Evolutionary conservation across 2,113 vertebrate genomes (phyloP), one percentile per base, ranked within the genome.

Genomic region (Corythaeola cristata): DNA sequence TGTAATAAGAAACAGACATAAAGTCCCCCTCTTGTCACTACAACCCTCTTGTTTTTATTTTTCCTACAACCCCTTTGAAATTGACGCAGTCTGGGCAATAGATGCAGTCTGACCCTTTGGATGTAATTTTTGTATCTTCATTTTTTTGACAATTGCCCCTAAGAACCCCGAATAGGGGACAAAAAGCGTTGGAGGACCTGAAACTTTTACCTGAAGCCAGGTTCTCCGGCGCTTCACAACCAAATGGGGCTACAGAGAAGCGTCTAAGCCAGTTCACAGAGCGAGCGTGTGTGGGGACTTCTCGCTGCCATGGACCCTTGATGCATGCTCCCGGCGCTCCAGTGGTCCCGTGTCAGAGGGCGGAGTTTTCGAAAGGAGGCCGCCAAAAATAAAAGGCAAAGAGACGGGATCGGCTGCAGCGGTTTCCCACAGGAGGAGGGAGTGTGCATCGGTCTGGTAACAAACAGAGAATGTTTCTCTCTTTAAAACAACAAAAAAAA

Each of bases 1-100:
- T 98, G 99, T 99, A 99, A 99, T 99, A 99, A 99, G 99, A 99
- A 99, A 99, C 99, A 99, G 99, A 99, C 99, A 83, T 97, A 86
- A 97, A 93, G 98, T 96, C 96, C 98, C 97, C 98, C 97, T 98
- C 93, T 98, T 97, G 96, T 85, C 96, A 93, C 94, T 66, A 84
- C 89, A 81, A 76, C 89, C 89, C 92, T 85, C 90, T 89, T 94
- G 95, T 95, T 97, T 97, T 97, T 97, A 94, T 93, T 96, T 97
- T 96, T 95, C 92, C 90, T 83, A 76, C 95, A 67, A 92, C 73
- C 96, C 97, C 96, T 96, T 97, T 97, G 98, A 98, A 98, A 98
- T 98, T 98, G 97, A 98, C 96, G 97, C 96, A 98, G 98, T 98
- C 98, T 98, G 98, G 98, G 98, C 98, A 98, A 98, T 98, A 98